Evolutionary conservation across 2,113 vertebrate genomes (phyloP).

Genomic region (Passer domesticus): DNA sequence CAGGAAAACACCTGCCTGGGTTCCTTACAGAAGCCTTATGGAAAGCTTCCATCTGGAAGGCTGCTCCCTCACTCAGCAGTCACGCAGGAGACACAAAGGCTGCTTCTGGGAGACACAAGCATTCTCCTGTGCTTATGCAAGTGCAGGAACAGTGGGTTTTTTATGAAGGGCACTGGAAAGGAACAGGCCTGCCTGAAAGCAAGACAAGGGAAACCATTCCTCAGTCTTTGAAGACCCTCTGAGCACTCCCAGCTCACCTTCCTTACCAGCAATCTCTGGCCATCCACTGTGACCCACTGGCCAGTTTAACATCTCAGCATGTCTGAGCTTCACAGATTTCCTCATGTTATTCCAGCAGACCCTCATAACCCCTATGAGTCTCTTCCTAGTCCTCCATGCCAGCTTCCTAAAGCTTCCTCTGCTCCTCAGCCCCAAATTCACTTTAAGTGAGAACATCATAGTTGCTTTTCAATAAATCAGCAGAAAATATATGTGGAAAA

Average conservation of each 20-base stretch:
- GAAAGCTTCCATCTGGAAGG: background rate
- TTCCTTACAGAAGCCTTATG: background rate
- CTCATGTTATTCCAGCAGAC: background rate
- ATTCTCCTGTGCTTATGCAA: background rate
- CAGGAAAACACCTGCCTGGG: background rate
- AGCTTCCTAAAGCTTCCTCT: background rate
- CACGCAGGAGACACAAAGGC: background rate
- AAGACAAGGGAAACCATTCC: background rate
- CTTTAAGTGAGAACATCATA: background rate
- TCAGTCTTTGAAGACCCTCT: background rate
- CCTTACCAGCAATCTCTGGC: background rate
- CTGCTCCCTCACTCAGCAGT: background rate
- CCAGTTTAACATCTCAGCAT: background rate
- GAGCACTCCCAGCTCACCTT: background rate
- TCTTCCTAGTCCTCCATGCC: background rate
- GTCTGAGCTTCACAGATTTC: background rate
- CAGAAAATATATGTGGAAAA: background rate
- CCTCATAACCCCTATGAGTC: background rate
- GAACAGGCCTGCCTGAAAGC: background rate
- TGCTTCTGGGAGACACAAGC: background rate
- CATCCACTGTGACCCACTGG: background rate
- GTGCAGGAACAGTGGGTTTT: background rate
- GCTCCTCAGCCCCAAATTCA: background rate
- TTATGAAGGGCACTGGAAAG: background rate
- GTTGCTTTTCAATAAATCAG: background rate